Evolutionary conservation across 2,888 invertebrate species (phyloP).

Genomic region (Entomobrya multifasciata): DNA sequence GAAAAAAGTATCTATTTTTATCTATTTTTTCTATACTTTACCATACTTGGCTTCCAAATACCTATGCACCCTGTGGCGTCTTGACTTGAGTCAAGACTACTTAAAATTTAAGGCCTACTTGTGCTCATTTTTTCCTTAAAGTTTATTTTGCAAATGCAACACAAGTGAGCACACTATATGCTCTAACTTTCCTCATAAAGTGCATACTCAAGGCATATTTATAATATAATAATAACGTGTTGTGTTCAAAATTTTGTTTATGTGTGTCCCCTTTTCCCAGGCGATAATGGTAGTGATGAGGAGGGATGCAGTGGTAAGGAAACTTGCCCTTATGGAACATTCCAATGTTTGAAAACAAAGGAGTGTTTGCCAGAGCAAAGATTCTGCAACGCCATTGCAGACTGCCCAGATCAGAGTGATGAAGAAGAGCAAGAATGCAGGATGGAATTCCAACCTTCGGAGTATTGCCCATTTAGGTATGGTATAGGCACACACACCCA

Average conservation of each 20-base stretch:
- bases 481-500: too few species aligned
- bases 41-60: conserved; percentile 12
- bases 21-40: not conserved
- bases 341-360: conserved; percentile 77
- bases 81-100: not conserved
- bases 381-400: conserved; percentile 90
- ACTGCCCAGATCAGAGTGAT: conserved; percentile 85
- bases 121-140: not conserved
- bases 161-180: too few species aligned
- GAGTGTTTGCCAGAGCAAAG: conserved; percentile 86
- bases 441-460: conserved; percentile 83
- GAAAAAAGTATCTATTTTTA: conserved; percentile 4
- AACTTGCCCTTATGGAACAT: conserved; percentile 79
- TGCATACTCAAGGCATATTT: not conserved
- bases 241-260: not conserved
- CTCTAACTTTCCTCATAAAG: not conserved
- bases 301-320: conserved; percentile 76
- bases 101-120: conserved; percentile 1
- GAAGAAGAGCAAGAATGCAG: conserved; percentile 91
- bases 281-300: conserved; percentile 76
- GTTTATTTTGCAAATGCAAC: too few species aligned
- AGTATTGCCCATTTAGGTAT: conserved; percentile 88
- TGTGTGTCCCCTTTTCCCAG: conserved; percentile 17
- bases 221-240: not conserved
- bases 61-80: conserved; percentile 13